Evolutionary conservation across 2,888 invertebrate species (phyloP), one percentile per base, ranked within the genome.

Genomic region (Scaptomyza parva): DNA sequence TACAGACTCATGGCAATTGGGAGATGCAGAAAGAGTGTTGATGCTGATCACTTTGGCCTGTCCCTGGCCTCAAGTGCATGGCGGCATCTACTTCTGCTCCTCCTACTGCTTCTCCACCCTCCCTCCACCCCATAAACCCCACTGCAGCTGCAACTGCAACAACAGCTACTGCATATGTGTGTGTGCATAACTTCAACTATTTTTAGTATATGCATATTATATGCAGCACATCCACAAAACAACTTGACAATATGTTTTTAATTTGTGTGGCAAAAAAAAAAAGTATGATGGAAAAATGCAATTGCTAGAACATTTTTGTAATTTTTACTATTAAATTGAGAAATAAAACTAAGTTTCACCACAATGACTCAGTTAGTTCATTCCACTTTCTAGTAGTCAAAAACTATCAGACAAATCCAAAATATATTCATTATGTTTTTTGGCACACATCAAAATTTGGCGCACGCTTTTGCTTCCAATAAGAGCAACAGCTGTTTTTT

Each of bases 191-290:
- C 65, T 60, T 54, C 48, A 54, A 54, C 54, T 85, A 87, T 85
- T 85, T 83, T 70, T 87, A 81, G 83, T 55, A 35, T 28, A 70
- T 70, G 37, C 35, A 35, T 35, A 17, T 14, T 35, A 35, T 68
- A 69, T 81, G 62, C 80, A 66, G 79, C 65, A 41, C 61, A 52
- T 2, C 22, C 22, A 5, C 22, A 3, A 3, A 68, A 64, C 66
- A 65, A 73, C 76, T 80, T 89, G 90, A 90, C 90, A 91, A 91
- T 90, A 88, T 91, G 91, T 90, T 91, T 90, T 91, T 90, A 91
- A 90, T 91, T 91, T 91, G 80, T 76, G 75, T 61, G 76, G 76
- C 79, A 74, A 82, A 87, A 85, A 84, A 33, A n/a, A 33, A n/a
- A n/a, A n/a, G n/a, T n/a, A n/a, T n/a, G n/a, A n/a, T n/a, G n/a